Percentiles rank a stretch among this genome's conserved stretches.
Evolutionary conservation across 2,888 invertebrate genomes (phyloP).

Genomic region (Cinara cedri): DNA sequence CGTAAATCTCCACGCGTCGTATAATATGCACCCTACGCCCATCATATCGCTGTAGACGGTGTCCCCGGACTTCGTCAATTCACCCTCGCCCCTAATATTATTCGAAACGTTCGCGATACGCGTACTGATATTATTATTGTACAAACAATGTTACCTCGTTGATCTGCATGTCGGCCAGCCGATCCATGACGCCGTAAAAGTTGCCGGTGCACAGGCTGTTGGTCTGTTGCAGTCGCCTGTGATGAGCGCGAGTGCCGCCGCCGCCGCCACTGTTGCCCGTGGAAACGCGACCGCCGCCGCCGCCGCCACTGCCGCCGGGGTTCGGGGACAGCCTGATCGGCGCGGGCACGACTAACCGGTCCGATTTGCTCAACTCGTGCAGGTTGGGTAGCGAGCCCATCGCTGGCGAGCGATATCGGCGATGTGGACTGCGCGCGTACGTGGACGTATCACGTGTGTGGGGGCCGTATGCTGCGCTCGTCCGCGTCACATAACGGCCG

Average conservation of each 20-base stretch:
- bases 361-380: constrained; percentile 66
- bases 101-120: no score
- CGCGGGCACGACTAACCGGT: background rate
- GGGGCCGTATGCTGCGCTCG: background rate
- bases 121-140: background rate
- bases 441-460: background rate
- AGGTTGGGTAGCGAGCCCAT: constrained; percentile 75
- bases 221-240: constrained; percentile 44
- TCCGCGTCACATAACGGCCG: background rate
- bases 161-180: constrained; percentile 34
- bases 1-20: no score
- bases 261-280: background rate
- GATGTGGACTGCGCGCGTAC: no score
- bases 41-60: no score
- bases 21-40: no score
- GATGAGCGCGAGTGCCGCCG: constrained; percentile 11
- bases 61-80: no score
- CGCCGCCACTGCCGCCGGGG: background rate
- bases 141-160: constrained; percentile 23
- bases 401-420: background rate
- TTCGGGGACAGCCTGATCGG: constrained; percentile 34
- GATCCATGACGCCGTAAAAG: constrained; percentile 43
- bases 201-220: constrained; percentile 50
- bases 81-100: no score
- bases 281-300: background rate